Base-by-base conservation (phyloP, 2,888 invertebrate species). In the Dolichopus griseipennis region DNA sequence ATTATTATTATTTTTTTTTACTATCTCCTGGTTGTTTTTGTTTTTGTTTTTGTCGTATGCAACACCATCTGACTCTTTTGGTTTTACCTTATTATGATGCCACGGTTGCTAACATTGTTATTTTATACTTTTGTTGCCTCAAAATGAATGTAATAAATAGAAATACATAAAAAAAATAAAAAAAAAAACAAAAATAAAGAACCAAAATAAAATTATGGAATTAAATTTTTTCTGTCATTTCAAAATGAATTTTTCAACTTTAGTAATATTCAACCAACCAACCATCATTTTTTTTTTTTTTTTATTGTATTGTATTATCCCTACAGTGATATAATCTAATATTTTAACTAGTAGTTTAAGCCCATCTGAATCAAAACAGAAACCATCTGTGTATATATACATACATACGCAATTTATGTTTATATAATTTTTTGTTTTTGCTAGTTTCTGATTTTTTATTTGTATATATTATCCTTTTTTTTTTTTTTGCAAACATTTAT, bases 371-470 rank as follows among this genome's bases (percentile, higher is more conserved):
- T 27, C 27, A 27, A 27, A 27, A 5, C 18, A 52, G 52, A 27
- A 18, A 7, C 18, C 52, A 18, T 52, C 18, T 12, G 52, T 2
- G 18, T 12, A 6, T 18, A 15, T 52, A 71, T 71, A n/a, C n/a
- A n/a, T n/a, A n/a, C n/a, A n/a, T n/a, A n/a, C n/a, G n/a, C n/a
- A n/a, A n/a, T n/a, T n/a, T n/a, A n/a, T n/a, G n/a, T n/a, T n/a
- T n/a, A 70, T 72, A 69, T 70, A 64, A 69, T 65, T 72, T 68
- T 72, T 69, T 71, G 71, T 71, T 71, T 72, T 70, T 69, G 67
- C 69, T 72, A 71, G 71, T 69, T 71, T 41, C 5, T 9, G 41
- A 41, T 41, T 41, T 27, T 27, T 27, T 27, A 27, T 27, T 27
- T 4, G 27, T 27, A 27, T 27, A 27, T 27, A 27, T 27, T 27